phyloP scores from a whole-genome alignment of 2,797 vertebrate genomes.

The Parambassis ranga region DNA sequence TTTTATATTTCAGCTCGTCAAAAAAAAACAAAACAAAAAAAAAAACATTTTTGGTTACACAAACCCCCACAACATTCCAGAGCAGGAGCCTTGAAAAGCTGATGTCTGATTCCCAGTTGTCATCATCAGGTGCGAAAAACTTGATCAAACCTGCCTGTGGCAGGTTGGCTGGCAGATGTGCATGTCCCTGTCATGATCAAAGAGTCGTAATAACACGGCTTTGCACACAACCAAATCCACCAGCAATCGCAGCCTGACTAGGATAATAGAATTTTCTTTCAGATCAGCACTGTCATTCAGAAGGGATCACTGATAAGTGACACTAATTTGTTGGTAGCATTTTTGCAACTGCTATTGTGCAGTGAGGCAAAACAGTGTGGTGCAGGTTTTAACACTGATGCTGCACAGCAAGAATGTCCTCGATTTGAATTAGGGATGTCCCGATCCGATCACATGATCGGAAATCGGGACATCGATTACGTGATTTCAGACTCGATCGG shows the following conservation, averaged over 20 bases:
- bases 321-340: no score
- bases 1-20: no score
- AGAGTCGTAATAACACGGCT: slow-evolving; percentile 3
- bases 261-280: not conserved
- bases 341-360: no score
- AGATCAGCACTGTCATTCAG: not conserved
- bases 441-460: no score
- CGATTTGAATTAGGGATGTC: no score
- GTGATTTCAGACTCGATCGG: no score
- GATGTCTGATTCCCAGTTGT: slow-evolving; percentile 14
- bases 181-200: slow-evolving; percentile 13
- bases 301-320: not conserved
- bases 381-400: no score
- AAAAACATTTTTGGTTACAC: not conserved
- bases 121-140: slow-evolving; percentile 10
- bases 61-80: not conserved
- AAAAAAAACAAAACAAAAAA: no score
- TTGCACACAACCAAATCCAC: not conserved
- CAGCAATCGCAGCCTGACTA: not conserved
- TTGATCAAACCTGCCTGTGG: not conserved
- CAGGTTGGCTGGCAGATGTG: slow-evolving; percentile 5
- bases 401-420: no score
- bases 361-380: no score
- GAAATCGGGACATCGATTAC: no score
- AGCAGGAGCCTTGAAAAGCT: slow-evolving; percentile 4